Evolutionary conservation across 2,797 vertebrate species (phyloP), one percentile per base, ranked within the genome.

Genomic region (Cryptoblepharus egeriae): DNA sequence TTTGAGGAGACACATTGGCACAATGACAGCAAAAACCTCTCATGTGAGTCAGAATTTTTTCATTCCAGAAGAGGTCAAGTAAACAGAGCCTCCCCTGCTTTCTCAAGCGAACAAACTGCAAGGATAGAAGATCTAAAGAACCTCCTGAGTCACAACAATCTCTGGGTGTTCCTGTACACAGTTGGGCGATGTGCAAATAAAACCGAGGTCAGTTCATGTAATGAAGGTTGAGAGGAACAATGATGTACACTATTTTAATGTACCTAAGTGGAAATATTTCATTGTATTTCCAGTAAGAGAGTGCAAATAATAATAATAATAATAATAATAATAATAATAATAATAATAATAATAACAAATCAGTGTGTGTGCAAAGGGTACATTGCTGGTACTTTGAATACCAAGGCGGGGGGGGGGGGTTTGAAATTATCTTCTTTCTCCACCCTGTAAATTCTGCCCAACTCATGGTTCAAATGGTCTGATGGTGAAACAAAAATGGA

Each of bases 11-110:
- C 8, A 16, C 37, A 39, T 0, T 72, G 35, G 76, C 1, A n/a
- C 30, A 13, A 5, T 85, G 32, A 74, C 63, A 64, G 2, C 32
- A 84, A 86, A 82, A 75, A 78, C 63, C 84, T 82, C 71, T 57
- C 24, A 1, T 5, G 45, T 16, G 72, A 82, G 67, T 73, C 45
- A 77, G 82, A 69, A 79, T 49, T 87, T 87, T 83, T 75, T 52
- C 61, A 70, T 92, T 87, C 85, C 74, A 61, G 15, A 39, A 30
- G 3, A 82, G 35, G 30, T 45, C 71, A 87, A 72, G 78, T 35
- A 83, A 91, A 91, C 68, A 91, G 35, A 24, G 49, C 35, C 45
- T 75, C 10, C 35, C 32, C 80, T 85, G 80, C 80, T 75, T 81
- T 64, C n/a, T 61, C 58, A 79, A 45, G 79, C 68, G 5, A 81